These are phyloP conservation scores for Drosophila grimshawi DNA, from an alignment of 1,140 invertebrate species.

Conservation along the genomic window DNA sequence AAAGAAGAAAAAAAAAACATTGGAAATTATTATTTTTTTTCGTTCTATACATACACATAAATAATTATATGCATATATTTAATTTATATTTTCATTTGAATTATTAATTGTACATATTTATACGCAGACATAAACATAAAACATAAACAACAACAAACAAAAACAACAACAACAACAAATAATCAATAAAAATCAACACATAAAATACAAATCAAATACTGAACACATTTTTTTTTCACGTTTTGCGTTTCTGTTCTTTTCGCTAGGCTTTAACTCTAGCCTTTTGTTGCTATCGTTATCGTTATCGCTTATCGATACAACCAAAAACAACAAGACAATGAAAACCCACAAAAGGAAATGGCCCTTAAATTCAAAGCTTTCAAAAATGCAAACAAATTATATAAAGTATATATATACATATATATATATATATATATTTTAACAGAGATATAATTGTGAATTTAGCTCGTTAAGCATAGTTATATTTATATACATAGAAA, in stretches of 20 bases:
- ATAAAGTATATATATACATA: conserved; percentile 23
- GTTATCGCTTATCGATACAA: conserved; percentile 16
- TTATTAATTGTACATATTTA: conserved; percentile 44
- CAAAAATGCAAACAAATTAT: conserved; percentile 23
- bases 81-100: conserved; percentile 42
- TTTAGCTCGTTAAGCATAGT: conserved; percentile 69
- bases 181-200: conserved; percentile 30
- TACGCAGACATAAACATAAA: conserved; percentile 26
- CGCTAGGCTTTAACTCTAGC: neutral
- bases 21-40: conserved; percentile 32
- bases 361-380: conserved; percentile 36
- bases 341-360: neutral
- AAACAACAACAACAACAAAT: conserved; percentile 21
- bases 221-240: conserved; percentile 2
- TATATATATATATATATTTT: conserved; percentile 39
- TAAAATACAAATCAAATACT: conserved; percentile 1
- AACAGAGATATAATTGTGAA: conserved; percentile 65
- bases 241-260: neutral
- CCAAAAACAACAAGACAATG: conserved; percentile 8
- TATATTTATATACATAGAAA: conserved; percentile 62
- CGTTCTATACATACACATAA: neutral
- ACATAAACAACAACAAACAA: conserved; percentile 11
- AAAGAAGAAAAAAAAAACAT: conserved; percentile 17
- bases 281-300: conserved; percentile 7
- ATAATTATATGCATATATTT: neutral